Percentiles rank a stretch among this genome's conserved stretches.
These are phyloP conservation scores for Eudemis profundana DNA, from an alignment of 2,888 invertebrate genomes.

Conservation along the genomic window DNA sequence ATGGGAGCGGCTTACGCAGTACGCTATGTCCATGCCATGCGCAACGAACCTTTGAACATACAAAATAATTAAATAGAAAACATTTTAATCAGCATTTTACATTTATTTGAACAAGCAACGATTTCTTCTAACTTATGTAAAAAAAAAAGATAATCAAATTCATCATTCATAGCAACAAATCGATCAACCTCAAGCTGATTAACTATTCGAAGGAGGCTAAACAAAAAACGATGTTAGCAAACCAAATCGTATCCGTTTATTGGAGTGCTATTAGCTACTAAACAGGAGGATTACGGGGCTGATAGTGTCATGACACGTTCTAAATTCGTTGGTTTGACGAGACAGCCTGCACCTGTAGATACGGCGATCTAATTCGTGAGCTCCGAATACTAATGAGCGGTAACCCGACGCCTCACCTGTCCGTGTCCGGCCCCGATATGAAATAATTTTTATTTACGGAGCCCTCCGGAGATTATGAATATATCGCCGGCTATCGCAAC, in stretches of 20 bases:
- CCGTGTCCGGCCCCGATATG: conserved; percentile 63
- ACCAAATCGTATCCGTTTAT: conserved; percentile 49
- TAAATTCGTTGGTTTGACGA: conserved; percentile 62
- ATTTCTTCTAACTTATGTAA: conserved; percentile 25
- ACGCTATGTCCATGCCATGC: no score
- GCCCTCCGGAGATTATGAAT: conserved; percentile 79
- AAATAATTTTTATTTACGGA: conserved; percentile 81
- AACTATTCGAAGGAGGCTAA: conserved; percentile 30
- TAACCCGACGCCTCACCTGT: conserved; percentile 82
- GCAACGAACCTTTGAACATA: background rate
- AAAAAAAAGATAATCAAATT: conserved; percentile 32
- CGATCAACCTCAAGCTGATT: conserved; percentile 40
- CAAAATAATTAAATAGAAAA: background rate
- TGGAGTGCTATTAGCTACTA: conserved; percentile 64
- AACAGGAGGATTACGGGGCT: conserved; percentile 66
- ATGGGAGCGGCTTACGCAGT: conserved; percentile 46
- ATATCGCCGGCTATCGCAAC: conserved; percentile 73
- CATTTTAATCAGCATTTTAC: background rate
- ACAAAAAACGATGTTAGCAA: conserved; percentile 47
- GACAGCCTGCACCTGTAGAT: conserved; percentile 72
- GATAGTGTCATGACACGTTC: conserved; percentile 73
- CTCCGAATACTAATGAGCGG: conserved; percentile 73
- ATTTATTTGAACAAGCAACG: conserved; percentile 3
- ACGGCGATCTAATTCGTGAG: conserved; percentile 69
- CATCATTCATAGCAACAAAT: conserved; percentile 37